These are phyloP conservation scores for Chaetura pelagica DNA, from an alignment of 2,113 vertebrate species.

Conservation along the genomic window DNA sequence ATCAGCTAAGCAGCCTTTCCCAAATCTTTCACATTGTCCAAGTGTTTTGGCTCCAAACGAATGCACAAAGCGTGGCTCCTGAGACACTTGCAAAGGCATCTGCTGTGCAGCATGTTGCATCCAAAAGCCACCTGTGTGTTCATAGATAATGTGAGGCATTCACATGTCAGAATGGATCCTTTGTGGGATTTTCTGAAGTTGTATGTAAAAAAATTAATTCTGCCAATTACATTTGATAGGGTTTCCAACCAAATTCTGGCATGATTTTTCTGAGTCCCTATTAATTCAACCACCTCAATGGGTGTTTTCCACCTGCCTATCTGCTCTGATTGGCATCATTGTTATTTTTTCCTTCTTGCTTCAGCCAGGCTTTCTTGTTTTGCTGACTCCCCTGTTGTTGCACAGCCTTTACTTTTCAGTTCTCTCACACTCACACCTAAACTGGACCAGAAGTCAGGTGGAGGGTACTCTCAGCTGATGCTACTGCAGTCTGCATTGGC, in stretches of 20 bases:
- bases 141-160: neutral
- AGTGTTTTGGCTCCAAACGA: neutral
- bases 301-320: neutral
- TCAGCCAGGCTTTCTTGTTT: neutral
- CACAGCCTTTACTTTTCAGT: neutral
- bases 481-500: neutral
- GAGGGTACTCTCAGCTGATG: neutral
- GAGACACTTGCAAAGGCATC: neutral
- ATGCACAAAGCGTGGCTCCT: neutral
- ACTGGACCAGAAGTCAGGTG: neutral
- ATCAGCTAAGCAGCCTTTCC: neutral
- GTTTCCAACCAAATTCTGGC: neutral
- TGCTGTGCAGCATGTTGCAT: neutral
- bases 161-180: neutral
- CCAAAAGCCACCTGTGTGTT: slow-evolving; percentile 22
- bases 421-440: neutral
- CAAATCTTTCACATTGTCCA: neutral
- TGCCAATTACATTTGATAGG: neutral
- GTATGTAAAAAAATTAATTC: neutral
- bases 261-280: neutral
- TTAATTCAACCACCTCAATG: neutral
- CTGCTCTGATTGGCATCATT: neutral
- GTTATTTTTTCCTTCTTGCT: neutral
- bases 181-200: neutral
- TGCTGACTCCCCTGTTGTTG: neutral